Evolutionary conservation across 1,140 invertebrate species (phyloP), one percentile per base, ranked within the genome.

Genomic region (Holcopasites calliopsidis): DNA sequence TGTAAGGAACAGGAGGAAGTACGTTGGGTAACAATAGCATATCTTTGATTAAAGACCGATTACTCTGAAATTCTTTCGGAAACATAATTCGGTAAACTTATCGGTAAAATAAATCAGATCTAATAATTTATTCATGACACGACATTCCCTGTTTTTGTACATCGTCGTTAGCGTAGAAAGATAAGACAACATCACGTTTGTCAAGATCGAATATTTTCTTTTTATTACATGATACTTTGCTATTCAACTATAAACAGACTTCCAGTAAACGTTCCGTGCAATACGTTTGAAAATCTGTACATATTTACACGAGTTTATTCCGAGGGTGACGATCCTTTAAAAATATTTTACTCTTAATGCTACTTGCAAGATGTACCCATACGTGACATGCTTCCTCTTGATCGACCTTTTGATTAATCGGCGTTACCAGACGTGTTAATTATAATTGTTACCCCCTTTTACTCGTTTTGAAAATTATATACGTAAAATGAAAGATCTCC

Each of bases 221-320:
- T 28, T 65, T 26, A 62, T 69, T 81, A 82, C 64, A 66, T 55
- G 65, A 28, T 73, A 79, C 26, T 75, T 65, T 49, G 42, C 55
- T 81, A 52, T 66, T 52, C 69, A 64, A 69, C 44, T 79, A 83
- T 83, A 83, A 83, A 82, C 82, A 83, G 80, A 81, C 79, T 61
- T 76, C 50, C 65, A 70, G 77, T 83, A 66, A 66, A 76, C 68
- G 65, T 74, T 78, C 23, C 60, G 79, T 42, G 23, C 44, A 74
- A 78, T 77, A 74, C 71, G 23, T 79, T 76, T 80, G 71, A 77
- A 78, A 50, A 86, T 86, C 84, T 87, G 86, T 87, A 87, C 86
- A 87, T 87, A 87, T 87, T 86, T 87, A 87, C 86, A 87, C 62
- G 49, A 77, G 31, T 69, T 72, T 82, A 7, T 76, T 61, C 69